Conservation (phyloP, 2,888 invertebrate genomes). For the Lasiommata megera region DNA sequence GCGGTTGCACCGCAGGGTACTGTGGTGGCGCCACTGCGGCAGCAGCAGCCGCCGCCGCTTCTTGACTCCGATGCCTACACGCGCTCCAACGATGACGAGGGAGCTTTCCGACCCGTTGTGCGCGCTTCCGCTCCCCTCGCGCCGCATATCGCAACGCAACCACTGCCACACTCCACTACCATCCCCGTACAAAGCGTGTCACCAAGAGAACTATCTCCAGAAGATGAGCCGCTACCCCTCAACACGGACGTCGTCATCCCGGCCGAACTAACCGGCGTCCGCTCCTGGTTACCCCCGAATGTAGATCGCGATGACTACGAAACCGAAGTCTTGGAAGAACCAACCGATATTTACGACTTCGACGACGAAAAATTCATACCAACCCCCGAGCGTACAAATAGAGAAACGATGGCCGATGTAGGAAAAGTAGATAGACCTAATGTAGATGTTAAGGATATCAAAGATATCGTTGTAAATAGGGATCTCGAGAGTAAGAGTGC, state of each 20-base stretch:
- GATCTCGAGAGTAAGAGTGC: slow-evolving; percentile 43
- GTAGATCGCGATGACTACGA: slow-evolving; percentile 38
- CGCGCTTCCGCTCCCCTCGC: slow-evolving; percentile 65
- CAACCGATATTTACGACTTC: slow-evolving; percentile 13
- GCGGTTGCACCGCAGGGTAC: slow-evolving; percentile 90
- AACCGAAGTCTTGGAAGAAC: slow-evolving; percentile 24
- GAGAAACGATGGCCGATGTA: slow-evolving; percentile 5
- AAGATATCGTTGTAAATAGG: slow-evolving; percentile 36
- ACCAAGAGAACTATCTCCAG: slow-evolving; percentile 32
- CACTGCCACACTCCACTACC: slow-evolving; percentile 61
- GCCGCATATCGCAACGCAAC: slow-evolving; percentile 45
- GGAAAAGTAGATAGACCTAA: slow-evolving; percentile 34
- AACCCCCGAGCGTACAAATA: neutral
- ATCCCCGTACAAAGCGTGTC: slow-evolving; percentile 54
- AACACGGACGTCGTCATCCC: slow-evolving; percentile 44
- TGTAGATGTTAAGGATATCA: slow-evolving; percentile 40
- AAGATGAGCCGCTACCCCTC: slow-evolving; percentile 40
- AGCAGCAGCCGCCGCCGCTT: slow-evolving; percentile 61
- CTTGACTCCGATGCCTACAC: slow-evolving; percentile 68
- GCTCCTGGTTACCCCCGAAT: slow-evolving; percentile 36
- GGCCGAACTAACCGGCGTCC: slow-evolving; percentile 38
- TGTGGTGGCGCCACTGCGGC: slow-evolving; percentile 77
- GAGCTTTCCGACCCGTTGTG: slow-evolving; percentile 85
- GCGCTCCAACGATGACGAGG: slow-evolving; percentile 83
- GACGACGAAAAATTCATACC: slow-evolving; percentile 8